Conservation (phyloP, 2,113 vertebrate species). For the Pao palembangensis region DNA sequence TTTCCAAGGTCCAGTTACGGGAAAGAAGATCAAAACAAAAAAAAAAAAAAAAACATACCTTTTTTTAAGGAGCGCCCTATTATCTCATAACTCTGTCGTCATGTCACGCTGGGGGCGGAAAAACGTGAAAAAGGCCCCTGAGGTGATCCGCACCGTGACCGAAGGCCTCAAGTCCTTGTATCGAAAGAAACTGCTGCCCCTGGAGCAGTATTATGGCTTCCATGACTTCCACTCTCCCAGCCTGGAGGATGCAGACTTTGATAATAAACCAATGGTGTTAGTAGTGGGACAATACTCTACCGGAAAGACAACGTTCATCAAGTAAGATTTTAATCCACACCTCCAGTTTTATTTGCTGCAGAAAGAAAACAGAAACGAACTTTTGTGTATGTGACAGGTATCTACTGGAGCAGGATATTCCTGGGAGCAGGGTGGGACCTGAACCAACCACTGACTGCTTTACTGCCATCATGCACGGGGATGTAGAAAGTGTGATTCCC, state of each 20-base stretch:
- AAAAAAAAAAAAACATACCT: constrained; percentile 23
- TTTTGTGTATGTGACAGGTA: constrained; percentile 71
- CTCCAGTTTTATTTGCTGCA: background rate
- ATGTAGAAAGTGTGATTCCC: constrained; percentile 80
- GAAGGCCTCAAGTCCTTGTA: constrained; percentile 86
- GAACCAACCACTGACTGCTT: constrained; percentile 94
- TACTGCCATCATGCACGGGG: constrained; percentile 90
- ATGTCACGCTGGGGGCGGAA: constrained; percentile 92
- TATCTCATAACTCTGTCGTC: constrained; percentile 19
- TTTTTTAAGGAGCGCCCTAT: constrained; percentile 33
- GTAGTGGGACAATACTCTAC: constrained; percentile 93
- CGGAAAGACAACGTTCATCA: constrained; percentile 92
- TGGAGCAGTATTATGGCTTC: constrained; percentile 87
- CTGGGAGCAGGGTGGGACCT: constrained; percentile 86
- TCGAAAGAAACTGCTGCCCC: constrained; percentile 81
- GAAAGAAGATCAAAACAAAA: constrained; percentile 44
- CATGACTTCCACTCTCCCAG: constrained; percentile 87
- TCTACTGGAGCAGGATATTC: constrained; percentile 90
- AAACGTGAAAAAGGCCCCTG: constrained; percentile 78
- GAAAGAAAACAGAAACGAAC: background rate
- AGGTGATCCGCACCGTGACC: constrained; percentile 86
- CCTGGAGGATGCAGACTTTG: constrained; percentile 89
- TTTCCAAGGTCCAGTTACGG: constrained; percentile 34
- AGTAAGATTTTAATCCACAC: constrained; percentile 52
- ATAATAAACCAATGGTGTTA: constrained; percentile 92